Base-by-base conservation (phyloP, 2,888 invertebrate species). In the Steromphala cineraria region DNA sequence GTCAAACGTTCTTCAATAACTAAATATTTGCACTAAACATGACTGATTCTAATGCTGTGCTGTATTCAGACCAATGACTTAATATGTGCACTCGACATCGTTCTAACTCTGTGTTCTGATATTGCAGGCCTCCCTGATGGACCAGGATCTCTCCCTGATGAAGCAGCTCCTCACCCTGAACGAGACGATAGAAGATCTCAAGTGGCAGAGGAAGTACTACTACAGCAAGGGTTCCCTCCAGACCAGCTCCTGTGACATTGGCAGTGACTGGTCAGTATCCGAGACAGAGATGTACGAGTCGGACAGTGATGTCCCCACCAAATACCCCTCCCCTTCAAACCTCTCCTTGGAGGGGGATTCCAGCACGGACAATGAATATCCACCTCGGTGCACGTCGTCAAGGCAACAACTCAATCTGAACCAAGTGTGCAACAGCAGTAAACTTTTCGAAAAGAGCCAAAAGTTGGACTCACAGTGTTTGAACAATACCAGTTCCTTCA, bases 61-160 rank as follows among this genome's bases (percentile, higher is more conserved):
- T n/a, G n/a, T n/a, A n/a, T n/a, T n/a, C n/a, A n/a, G n/a, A n/a
- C n/a, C n/a, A n/a, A n/a, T n/a, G n/a, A n/a, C n/a, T n/a, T n/a
- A n/a, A n/a, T n/a, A n/a, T n/a, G n/a, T n/a, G n/a, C n/a, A n/a
- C n/a, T n/a, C n/a, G n/a, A n/a, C n/a, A n/a, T n/a, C n/a, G n/a
- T n/a, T n/a, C n/a, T n/a, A n/a, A n/a, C n/a, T n/a, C n/a, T n/a
- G 15, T 24, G 21, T n/a, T 8, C 15, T 10, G 46, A 8, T 36
- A 77, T 86, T 85, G 24, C 87, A 92, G 92, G 88, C 89, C 4
- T 89, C 89, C 0, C 82, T 92, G 62, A 90, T 92, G 87, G 92
- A 91, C 82, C 92, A 91, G 83, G 92, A 92, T 78, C 84, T 92
- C 67, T 88, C 87, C 13, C 84, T 92, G 83, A 91, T 92, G 91